A percentile compares a stretch with the other conserved stretches of the same genome.
phyloP scores from a whole-genome alignment of 2,888 invertebrate genomes.

The Hypercompe scribonia region DNA sequence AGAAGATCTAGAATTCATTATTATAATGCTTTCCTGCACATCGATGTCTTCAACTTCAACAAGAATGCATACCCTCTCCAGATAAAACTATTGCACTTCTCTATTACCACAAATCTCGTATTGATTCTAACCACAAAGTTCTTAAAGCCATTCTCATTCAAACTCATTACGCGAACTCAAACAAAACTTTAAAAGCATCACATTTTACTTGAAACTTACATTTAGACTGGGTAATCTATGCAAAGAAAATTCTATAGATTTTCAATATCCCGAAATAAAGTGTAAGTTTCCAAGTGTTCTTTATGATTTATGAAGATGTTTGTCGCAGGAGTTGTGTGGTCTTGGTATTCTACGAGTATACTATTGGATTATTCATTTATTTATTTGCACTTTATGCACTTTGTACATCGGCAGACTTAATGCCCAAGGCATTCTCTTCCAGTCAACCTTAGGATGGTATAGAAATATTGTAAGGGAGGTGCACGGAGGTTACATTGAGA shows the following conservation, averaged over 20 bases:
- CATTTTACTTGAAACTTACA: slow-evolving; percentile 48
- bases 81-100: slow-evolving; percentile 18
- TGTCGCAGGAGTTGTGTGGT: slow-evolving; percentile 33
- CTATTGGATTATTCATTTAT: not conserved
- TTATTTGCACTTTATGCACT: too few species aligned
- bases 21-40: not conserved
- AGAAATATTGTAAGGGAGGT: too few species aligned
- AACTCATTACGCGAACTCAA: slow-evolving; percentile 52
- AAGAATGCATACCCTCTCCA: not conserved
- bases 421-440: too few species aligned
- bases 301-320: slow-evolving; percentile 44
- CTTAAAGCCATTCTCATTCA: slow-evolving; percentile 49
- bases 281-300: slow-evolving; percentile 26
- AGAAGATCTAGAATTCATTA: not conserved
- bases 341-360: slow-evolving; percentile 11
- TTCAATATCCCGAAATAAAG: slow-evolving; percentile 54
- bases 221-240: slow-evolving; percentile 54
- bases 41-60: not conserved
- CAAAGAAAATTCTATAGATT: slow-evolving; percentile 61
- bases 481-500: too few species aligned
- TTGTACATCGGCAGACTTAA: too few species aligned
- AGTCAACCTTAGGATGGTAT: too few species aligned
- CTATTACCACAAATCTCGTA: slow-evolving; percentile 31
- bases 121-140: slow-evolving; percentile 40
- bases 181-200: slow-evolving; percentile 49